Percentiles rank a stretch among this genome's conserved stretches.
Conservation (phyloP, 2,888 invertebrate genomes). For the Drosophila atripex region DNA sequence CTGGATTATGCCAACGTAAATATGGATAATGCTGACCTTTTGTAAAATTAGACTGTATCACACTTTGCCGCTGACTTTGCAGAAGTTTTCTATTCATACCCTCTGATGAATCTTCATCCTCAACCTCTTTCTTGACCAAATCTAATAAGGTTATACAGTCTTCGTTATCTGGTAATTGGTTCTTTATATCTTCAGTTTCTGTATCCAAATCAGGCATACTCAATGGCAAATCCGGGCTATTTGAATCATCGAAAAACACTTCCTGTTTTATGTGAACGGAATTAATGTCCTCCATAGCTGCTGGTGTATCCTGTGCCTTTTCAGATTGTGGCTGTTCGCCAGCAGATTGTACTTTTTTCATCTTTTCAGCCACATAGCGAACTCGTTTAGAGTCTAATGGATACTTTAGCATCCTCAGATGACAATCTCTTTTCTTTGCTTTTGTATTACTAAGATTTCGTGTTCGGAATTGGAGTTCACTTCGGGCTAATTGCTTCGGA, state of each 20-base stretch:
- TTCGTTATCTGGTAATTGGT: conserved; percentile 41
- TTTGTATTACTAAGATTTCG: conserved; percentile 8
- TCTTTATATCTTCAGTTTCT: background rate
- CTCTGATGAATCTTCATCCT: background rate
- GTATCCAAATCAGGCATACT: conserved; percentile 30
- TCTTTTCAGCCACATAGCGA: conserved; percentile 53
- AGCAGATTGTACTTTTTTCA: conserved; percentile 19
- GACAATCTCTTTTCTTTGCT: conserved; percentile 17
- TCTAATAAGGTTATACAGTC: conserved; percentile 48
- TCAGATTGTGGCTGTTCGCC: background rate
- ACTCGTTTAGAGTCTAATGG: conserved; percentile 67
- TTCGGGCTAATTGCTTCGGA: conserved; percentile 65
- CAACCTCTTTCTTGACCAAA: conserved; percentile 27
- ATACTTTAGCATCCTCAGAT: conserved; percentile 61
- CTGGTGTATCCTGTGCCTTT: background rate
- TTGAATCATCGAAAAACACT: background rate
- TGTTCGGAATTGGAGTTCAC: conserved; percentile 45
- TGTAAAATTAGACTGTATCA: conserved; percentile 12
- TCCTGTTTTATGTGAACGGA: conserved; percentile 35
- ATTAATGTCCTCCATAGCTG: background rate
- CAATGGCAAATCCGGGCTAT: background rate
- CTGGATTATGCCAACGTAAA: conserved; percentile 60
- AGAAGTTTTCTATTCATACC: conserved; percentile 1
- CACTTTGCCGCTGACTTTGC: conserved; percentile 20
- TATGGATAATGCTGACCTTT: conserved; percentile 12